Percentiles rank a stretch among this genome's conserved stretches.
Evolutionary conservation across 2,113 vertebrate species (phyloP).

Genomic region (Paedocypris sp.): DNA sequence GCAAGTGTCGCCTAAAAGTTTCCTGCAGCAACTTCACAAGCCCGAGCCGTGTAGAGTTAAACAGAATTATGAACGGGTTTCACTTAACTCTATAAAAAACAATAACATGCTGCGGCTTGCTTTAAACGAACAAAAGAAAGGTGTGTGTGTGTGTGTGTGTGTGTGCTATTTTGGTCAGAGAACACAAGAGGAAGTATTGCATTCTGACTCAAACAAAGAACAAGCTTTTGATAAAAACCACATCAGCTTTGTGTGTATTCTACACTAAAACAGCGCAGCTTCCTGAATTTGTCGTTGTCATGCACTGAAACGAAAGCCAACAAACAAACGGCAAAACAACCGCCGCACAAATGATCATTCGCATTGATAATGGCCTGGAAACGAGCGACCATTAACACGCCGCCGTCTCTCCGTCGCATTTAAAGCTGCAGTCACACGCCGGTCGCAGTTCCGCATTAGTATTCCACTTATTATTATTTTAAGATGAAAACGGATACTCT

Average conservation of each 20-base stretch:
- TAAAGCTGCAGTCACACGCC: slow-evolving; percentile 41
- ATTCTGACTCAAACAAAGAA: slow-evolving; percentile 71
- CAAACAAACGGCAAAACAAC: slow-evolving; percentile 39
- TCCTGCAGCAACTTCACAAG: not conserved
- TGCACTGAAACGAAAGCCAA: slow-evolving; percentile 50
- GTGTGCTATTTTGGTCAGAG: slow-evolving; percentile 59
- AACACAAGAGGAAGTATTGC: slow-evolving; percentile 65
- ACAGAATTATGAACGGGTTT: too few species aligned
- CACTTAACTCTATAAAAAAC: too few species aligned
- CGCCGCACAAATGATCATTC: slow-evolving; percentile 15
- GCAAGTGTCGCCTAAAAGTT: slow-evolving; percentile 50
- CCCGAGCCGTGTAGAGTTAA: too few species aligned
- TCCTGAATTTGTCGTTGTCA: slow-evolving; percentile 59
- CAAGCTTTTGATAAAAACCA: slow-evolving; percentile 71
- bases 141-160: slow-evolving; percentile 19
- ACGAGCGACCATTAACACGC: slow-evolving; percentile 24
- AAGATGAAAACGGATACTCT: slow-evolving; percentile 75
- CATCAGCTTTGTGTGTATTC: slow-evolving; percentile 66
- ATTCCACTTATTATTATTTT: slow-evolving; percentile 76
- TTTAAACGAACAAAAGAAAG: slow-evolving; percentile 32
- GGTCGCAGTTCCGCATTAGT: slow-evolving; percentile 63
- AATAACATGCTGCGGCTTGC: slow-evolving; percentile 44
- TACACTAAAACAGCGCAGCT: slow-evolving; percentile 60
- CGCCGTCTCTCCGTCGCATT: slow-evolving; percentile 22
- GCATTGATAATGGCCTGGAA: slow-evolving; percentile 13